Conservation (phyloP, 2,888 invertebrate species). For the Artemia sinica region DNA sequence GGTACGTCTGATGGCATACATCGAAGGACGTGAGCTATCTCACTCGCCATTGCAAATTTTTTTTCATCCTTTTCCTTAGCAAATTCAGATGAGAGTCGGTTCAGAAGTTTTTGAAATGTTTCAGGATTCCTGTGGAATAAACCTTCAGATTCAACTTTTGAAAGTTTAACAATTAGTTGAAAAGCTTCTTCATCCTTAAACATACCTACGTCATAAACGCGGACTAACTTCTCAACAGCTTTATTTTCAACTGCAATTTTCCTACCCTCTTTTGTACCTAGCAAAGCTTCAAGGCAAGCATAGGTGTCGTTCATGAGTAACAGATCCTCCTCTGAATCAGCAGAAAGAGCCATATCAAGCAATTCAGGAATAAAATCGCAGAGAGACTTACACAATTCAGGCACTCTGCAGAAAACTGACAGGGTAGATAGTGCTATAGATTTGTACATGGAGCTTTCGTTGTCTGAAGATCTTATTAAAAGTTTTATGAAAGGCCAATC, state of each 20-base stretch:
- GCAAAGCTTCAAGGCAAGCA: slow-evolving; percentile 28
- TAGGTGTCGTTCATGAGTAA: slow-evolving; percentile 50
- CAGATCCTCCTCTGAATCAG: slow-evolving; percentile 56
- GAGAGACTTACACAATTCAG: slow-evolving; percentile 62
- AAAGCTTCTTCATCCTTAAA: slow-evolving; percentile 77
- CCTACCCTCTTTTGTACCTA: slow-evolving; percentile 46
- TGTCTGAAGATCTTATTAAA: slow-evolving; percentile 48
- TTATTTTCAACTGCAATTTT: slow-evolving; percentile 57
- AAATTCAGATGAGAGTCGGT: slow-evolving; percentile 68
- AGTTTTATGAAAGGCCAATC: slow-evolving; percentile 70
- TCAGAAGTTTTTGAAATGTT: slow-evolving; percentile 60
- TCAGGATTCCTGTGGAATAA: slow-evolving; percentile 30
- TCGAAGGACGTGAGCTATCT: slow-evolving; percentile 49
- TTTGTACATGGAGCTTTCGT: slow-evolving; percentile 72
- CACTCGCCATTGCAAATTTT: slow-evolving; percentile 72
- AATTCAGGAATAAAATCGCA: slow-evolving; percentile 62
- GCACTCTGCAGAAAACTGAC: slow-evolving; percentile 65
- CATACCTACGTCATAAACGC: slow-evolving; percentile 64
- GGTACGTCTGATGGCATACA: slow-evolving; percentile 18
- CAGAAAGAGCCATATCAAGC: slow-evolving; percentile 61
- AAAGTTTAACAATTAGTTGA: slow-evolving; percentile 11
- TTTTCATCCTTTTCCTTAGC: slow-evolving; percentile 70
- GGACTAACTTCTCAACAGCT: slow-evolving; percentile 45
- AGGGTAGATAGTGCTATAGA: slow-evolving; percentile 73
- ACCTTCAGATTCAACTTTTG: background rate